A percentile compares a stretch with the other conserved stretches of the same genome.
Evolutionary conservation across 2,888 invertebrate genomes (phyloP).

Genomic region (Meta bourneti): DNA sequence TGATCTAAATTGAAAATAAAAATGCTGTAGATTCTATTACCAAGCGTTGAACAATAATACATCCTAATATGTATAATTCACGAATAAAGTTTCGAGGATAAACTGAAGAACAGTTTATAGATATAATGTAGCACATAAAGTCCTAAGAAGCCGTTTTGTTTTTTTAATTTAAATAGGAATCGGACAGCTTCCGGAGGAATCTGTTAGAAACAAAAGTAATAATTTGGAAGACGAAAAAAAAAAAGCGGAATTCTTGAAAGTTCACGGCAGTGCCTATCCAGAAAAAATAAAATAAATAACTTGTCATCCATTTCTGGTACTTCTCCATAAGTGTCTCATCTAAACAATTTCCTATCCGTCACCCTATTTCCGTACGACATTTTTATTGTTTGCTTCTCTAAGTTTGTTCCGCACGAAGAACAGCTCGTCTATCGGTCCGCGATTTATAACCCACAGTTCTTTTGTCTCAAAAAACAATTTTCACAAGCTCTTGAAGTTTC

Average conservation of each 20-base stretch:
- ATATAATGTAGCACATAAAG: too few species aligned
- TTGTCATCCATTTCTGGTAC: neutral
- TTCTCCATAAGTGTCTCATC: neutral
- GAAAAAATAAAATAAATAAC: neutral
- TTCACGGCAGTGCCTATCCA: neutral
- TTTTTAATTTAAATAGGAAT: neutral
- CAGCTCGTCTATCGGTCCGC: constrained; percentile 32
- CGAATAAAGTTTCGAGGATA: too few species aligned
- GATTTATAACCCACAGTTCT: constrained; percentile 55
- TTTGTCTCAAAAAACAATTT: constrained; percentile 56
- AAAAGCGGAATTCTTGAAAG: neutral
- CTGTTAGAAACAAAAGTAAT: neutral
- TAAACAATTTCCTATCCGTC: constrained; percentile 37
- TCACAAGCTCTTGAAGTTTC: constrained; percentile 10
- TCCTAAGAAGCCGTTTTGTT: too few species aligned
- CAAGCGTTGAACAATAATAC: too few species aligned
- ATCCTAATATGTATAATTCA: too few species aligned
- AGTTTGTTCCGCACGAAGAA: neutral
- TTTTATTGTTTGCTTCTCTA: constrained; percentile 27
- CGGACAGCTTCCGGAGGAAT: neutral
- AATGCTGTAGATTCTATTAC: too few species aligned
- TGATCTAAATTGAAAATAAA: too few species aligned
- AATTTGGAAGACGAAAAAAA: neutral
- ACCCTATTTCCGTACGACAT: constrained; percentile 20
- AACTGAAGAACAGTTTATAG: too few species aligned